Evolutionary conservation across 2,797 vertebrate genomes (phyloP).

Genomic region (Parauchenoglanis ngamensis): DNA sequence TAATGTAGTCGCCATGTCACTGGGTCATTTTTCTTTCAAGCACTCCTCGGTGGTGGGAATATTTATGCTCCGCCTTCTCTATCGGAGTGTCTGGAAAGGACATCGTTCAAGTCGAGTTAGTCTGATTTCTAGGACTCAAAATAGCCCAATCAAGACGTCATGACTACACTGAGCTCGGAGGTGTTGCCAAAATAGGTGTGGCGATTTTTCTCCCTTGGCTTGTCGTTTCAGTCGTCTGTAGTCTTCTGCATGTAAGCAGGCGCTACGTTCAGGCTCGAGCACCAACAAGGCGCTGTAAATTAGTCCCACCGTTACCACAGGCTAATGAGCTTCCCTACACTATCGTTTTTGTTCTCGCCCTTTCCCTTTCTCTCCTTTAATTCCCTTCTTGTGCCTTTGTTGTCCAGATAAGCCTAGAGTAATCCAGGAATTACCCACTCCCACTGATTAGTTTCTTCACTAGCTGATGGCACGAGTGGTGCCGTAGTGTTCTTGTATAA

Average conservation of each 20-base stretch:
- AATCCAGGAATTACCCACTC: too few species aligned
- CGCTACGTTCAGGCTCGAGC: neutral
- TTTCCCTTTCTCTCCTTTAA: neutral
- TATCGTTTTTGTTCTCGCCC: neutral
- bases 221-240: neutral
- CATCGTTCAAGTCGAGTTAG: neutral
- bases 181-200: too few species aligned
- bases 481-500: neutral
- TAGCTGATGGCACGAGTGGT: neutral
- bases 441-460: neutral
- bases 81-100: neutral
- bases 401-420: neutral
- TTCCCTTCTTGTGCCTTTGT: neutral
- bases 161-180: too few species aligned
- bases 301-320: neutral
- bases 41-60: neutral
- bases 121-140: neutral
- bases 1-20: slow-evolving; percentile 13
- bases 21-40: neutral
- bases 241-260: neutral
- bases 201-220: neutral
- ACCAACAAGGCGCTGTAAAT: neutral
- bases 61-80: neutral
- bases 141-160: neutral
- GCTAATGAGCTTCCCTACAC: neutral